Percentiles rank a stretch among this genome's conserved stretches.
Evolutionary conservation across 2,113 vertebrate species (phyloP).

Genomic region (Phrynosoma blainvillii): DNA sequence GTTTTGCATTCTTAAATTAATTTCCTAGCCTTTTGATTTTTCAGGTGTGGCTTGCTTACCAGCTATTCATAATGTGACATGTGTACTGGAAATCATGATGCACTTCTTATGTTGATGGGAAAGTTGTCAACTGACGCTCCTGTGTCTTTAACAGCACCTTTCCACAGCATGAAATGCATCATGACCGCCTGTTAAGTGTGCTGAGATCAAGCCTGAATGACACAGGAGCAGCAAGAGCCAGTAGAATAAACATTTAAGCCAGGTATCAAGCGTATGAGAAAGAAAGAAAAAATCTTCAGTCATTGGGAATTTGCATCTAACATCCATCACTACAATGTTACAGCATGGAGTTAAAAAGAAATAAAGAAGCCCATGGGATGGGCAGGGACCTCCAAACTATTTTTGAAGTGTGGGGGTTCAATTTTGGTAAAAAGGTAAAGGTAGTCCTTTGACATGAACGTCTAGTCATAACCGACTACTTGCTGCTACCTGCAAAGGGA

Average conservation of each 20-base stretch:
- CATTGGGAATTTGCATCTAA: background rate
- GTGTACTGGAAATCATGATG: no score
- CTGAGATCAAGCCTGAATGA: background rate
- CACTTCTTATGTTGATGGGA: rapidly evolving
- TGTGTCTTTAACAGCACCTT: background rate
- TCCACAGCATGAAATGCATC: no score
- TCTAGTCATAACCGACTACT: background rate
- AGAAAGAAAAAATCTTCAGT: background rate
- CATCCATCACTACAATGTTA: no score
- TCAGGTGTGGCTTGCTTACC: no score
- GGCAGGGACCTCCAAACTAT: background rate
- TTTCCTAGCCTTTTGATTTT: background rate
- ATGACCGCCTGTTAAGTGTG: background rate
- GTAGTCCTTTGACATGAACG: background rate
- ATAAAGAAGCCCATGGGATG: background rate
- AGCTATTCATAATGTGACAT: background rate
- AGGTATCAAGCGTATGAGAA: background rate
- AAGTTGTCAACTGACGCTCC: background rate
- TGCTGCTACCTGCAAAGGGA: no score
- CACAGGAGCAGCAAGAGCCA: background rate
- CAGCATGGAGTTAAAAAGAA: background rate
- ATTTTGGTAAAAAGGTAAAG: no score
- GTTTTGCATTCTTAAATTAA: no score
- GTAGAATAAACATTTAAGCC: background rate
- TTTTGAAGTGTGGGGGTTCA: background rate